These are phyloP conservation scores for Andrena fulva DNA, from an alignment of 2,888 invertebrate genomes.

Conservation along the genomic window DNA sequence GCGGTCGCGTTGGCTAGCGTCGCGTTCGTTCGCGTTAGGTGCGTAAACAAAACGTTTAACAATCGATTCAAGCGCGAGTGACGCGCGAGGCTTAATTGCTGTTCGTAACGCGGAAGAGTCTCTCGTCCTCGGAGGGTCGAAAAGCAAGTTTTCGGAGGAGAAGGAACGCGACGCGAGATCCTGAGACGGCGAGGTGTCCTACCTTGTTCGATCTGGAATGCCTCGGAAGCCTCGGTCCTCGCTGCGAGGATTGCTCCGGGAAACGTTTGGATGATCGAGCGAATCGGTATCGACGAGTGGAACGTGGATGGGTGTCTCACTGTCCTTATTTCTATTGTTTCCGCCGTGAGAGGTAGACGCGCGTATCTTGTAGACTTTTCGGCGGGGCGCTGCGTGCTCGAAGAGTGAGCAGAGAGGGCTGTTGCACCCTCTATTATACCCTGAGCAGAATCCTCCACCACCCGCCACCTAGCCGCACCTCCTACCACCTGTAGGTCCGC, in stretches of 20 bases:
- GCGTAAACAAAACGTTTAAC: slow-evolving; percentile 59
- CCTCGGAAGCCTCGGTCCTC: neutral
- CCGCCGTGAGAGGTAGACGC: neutral
- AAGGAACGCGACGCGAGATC: neutral
- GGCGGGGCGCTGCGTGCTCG: slow-evolving; percentile 71
- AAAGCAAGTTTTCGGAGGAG: neutral
- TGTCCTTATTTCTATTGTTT: too few species aligned
- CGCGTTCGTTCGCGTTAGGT: neutral
- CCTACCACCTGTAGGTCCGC: slow-evolving; percentile 76
- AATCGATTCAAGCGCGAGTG: slow-evolving; percentile 19
- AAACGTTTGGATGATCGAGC: neutral
- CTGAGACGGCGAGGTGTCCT: slow-evolving; percentile 9
- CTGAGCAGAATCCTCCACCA: slow-evolving; percentile 73
- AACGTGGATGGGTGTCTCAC: too few species aligned
- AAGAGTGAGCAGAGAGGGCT: slow-evolving; percentile 79
- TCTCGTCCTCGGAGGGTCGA: neutral
- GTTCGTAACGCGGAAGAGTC: neutral
- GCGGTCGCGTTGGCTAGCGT: neutral
- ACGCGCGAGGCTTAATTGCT: slow-evolving; percentile 3
- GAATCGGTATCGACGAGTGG: neutral
- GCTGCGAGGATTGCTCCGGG: neutral
- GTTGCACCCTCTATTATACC: slow-evolving; percentile 83
- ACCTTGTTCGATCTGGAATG: slow-evolving; percentile 2
- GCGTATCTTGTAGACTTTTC: slow-evolving; percentile 54
- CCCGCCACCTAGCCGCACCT: slow-evolving; percentile 57